A percentile compares a stretch with the other conserved stretches of the same genome.
These are phyloP conservation scores for Philhelius pedissequus DNA, from an alignment of 2,888 invertebrate species.

Conservation along the genomic window DNA sequence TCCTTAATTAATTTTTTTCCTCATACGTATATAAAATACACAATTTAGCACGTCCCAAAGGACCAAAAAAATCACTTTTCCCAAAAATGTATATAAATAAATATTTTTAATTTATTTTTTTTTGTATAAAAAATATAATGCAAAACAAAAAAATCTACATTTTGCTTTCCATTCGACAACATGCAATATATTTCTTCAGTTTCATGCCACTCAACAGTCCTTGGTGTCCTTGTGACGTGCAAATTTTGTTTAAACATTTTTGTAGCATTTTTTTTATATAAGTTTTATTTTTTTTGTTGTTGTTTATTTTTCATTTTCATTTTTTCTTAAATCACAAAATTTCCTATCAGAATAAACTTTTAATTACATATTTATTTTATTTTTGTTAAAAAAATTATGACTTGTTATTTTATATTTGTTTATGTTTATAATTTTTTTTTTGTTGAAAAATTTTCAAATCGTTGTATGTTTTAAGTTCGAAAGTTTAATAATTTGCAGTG, in stretches of 20 bases:
- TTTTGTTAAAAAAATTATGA: conserved; percentile 1
- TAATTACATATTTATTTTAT: conserved; percentile 32
- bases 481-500: conserved; percentile 69
- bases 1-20: not conserved
- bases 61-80: conserved; percentile 24
- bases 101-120: conserved; percentile 1
- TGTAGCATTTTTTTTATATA: conserved; percentile 39
- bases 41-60: conserved; percentile 51
- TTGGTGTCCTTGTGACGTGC: conserved; percentile 48
- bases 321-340: conserved; percentile 62
- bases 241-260: conserved; percentile 18
- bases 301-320: not conserved
- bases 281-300: conserved; percentile 3
- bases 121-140: conserved; percentile 61
- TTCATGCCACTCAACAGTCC: not conserved
- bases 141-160: conserved; percentile 23
- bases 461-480: conserved; percentile 78
- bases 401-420: conserved; percentile 5
- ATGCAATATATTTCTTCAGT: not conserved
- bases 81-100: conserved; percentile 41
- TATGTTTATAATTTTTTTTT: conserved; percentile 36
- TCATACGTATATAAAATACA: conserved; percentile 65
- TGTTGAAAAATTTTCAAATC: conserved; percentile 70
- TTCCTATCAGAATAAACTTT: conserved; percentile 65
- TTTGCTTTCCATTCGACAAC: not conserved